These are phyloP conservation scores for Cyprinella venusta DNA, from an alignment of 2,797 vertebrate genomes.

Conservation along the genomic window DNA sequence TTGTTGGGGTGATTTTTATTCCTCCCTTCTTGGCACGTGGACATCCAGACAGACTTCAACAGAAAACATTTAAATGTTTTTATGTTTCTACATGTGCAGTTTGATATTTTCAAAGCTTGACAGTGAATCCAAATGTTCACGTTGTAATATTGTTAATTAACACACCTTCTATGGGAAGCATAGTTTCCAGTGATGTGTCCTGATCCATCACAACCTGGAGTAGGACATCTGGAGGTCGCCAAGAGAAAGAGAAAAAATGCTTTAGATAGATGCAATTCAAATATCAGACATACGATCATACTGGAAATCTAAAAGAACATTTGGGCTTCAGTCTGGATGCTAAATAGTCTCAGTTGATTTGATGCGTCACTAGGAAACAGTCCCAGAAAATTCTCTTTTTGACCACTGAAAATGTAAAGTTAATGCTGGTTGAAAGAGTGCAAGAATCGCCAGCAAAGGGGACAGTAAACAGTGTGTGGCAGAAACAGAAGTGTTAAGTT, in stretches of 20 bases:
- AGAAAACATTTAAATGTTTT: constrained; percentile 53
- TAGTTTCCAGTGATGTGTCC: constrained; percentile 99
- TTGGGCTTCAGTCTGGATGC: neutral
- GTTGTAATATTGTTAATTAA: neutral
- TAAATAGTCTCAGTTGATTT: neutral
- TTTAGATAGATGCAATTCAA: constrained; percentile 2
- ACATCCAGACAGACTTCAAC: constrained; percentile 92
- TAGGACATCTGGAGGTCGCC: constrained; percentile 89
- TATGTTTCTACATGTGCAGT: neutral
- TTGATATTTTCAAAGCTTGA: constrained; percentile 6
- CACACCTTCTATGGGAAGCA: constrained; percentile 95
- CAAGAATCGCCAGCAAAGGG: constrained; percentile 6
- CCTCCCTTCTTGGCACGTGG: constrained; percentile 98
- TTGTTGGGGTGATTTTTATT: constrained; percentile 90
- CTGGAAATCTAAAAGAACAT: constrained; percentile 28
- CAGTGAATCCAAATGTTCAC: neutral
- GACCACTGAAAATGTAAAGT: constrained; percentile 8
- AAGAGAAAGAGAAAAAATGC: neutral
- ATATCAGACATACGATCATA: neutral
- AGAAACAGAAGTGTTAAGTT: constrained; percentile 26
- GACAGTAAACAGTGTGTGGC: constrained; percentile 11
- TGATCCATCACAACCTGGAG: constrained; percentile 96
- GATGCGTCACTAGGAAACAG: neutral
- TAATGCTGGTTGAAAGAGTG: neutral
- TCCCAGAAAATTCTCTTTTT: neutral